phyloP scores from a whole-genome alignment of 2,888 invertebrate species.

The Caenorhabditis sp. region DNA sequence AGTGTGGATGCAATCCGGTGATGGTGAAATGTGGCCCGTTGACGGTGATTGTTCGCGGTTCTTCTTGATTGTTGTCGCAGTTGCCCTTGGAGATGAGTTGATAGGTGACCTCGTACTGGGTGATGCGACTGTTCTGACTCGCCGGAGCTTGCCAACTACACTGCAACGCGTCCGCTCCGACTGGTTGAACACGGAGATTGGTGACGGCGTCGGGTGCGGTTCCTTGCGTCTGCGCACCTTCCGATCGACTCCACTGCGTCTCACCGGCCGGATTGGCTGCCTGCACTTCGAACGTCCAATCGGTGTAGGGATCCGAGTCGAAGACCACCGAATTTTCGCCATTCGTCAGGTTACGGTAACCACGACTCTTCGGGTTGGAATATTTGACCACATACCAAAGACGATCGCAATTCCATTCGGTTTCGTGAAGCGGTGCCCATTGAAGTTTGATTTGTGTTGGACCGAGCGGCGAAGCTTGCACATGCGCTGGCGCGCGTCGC shows the following conservation, averaged over 20 bases:
- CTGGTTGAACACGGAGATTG: conserved; percentile 62
- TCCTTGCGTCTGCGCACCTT: conserved; percentile 61
- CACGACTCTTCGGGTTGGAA: conserved; percentile 53
- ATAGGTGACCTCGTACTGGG: conserved; percentile 70
- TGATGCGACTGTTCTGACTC: conserved; percentile 68
- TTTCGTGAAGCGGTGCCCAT: conserved; percentile 69
- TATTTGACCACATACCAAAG: conserved; percentile 71
- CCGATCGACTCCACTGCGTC: conserved; percentile 65
- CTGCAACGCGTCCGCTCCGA: conserved; percentile 64
- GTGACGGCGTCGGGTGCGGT: conserved; percentile 68
- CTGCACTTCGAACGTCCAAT: conserved; percentile 70
- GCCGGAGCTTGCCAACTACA: conserved; percentile 67
- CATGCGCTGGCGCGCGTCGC: conserved; percentile 57
- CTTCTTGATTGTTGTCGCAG: conserved; percentile 65
- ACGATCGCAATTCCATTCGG: conserved; percentile 70
- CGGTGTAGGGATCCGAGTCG: conserved; percentile 68
- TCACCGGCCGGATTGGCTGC: conserved; percentile 69
- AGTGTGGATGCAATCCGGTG: conserved; percentile 68
- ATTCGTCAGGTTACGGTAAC: conserved; percentile 62
- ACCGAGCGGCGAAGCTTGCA: conserved; percentile 64
- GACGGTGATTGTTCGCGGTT: conserved; percentile 57
- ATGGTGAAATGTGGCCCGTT: conserved; percentile 63
- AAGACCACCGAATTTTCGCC: conserved; percentile 64
- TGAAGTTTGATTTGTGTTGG: conserved; percentile 69
- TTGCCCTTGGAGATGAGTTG: conserved; percentile 68